phyloP scores from a whole-genome alignment of 1,140 invertebrate genomes.

The Heliconius hermathena region DNA sequence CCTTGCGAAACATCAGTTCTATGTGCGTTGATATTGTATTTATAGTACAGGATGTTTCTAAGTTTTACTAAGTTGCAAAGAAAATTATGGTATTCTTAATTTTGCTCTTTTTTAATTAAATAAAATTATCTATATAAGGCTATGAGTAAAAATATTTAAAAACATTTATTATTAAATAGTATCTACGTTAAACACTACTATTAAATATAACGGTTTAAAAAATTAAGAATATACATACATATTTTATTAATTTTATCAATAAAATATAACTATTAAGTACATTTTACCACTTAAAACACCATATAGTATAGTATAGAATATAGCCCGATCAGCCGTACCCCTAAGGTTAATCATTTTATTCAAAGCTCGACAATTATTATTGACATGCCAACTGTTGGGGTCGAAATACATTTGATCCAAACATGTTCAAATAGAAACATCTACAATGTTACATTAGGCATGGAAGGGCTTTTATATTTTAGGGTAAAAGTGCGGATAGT shows the following conservation, averaged over 20 bases:
- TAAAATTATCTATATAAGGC: neutral
- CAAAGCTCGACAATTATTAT: conserved; percentile 70
- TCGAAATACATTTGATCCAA: conserved; percentile 53
- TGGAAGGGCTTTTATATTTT: conserved; percentile 24
- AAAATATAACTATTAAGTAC: neutral
- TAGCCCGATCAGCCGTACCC: conserved; percentile 22
- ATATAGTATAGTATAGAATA: neutral
- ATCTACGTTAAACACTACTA: too few relatives aligned
- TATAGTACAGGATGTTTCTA: conserved; percentile 60
- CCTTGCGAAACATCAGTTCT: conserved; percentile 62
- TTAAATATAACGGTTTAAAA: too few relatives aligned
- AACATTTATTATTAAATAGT: too few relatives aligned
- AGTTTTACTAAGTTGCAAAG: conserved; percentile 11
- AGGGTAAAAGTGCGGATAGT: conserved; percentile 1
- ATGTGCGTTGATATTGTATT: conserved; percentile 73
- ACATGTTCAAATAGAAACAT: conserved; percentile 56
- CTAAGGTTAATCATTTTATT: conserved; percentile 76
- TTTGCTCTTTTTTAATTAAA: neutral
- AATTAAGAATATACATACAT: too few relatives aligned
- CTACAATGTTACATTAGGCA: conserved; percentile 24
- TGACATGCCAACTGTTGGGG: conserved; percentile 70
- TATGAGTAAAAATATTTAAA: too few relatives aligned
- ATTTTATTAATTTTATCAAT: neutral
- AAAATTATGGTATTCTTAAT: conserved; percentile 43
- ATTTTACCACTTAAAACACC: neutral